These are phyloP conservation scores for Dendrolimus punctatus DNA, from an alignment of 1,140 invertebrate species.

Conservation along the genomic window DNA sequence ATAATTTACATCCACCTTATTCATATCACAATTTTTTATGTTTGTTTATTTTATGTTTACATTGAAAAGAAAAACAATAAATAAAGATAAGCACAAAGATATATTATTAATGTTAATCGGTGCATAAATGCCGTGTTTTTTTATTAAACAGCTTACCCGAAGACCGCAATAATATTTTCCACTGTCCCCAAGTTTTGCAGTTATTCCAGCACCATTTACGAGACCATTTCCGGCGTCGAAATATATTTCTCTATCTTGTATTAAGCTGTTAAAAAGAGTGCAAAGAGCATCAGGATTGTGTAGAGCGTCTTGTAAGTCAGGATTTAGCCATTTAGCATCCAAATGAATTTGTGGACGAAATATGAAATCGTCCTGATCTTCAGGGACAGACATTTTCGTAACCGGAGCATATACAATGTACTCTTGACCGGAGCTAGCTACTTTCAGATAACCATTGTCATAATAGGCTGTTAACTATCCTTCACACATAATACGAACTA, in stretches of 20 bases:
- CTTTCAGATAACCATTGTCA: conserved; percentile 10
- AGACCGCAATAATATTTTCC: conserved; percentile 90
- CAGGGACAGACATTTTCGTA: conserved; percentile 61
- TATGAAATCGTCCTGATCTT: conserved; percentile 60
- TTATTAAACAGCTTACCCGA: conserved; percentile 66
- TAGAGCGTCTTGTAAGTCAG: conserved; percentile 80
- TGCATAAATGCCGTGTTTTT: too few species aligned
- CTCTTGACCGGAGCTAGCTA: background rate
- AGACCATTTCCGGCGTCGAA: conserved; percentile 80
- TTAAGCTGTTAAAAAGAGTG: conserved; percentile 86
- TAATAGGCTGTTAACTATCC: background rate
- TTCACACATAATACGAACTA: too few species aligned
- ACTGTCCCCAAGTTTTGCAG: conserved; percentile 84
- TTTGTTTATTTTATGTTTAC: too few species aligned
- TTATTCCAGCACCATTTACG: conserved; percentile 82
- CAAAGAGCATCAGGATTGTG: conserved; percentile 78
- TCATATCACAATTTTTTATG: too few species aligned
- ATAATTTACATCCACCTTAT: conserved; percentile 2
- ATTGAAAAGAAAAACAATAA: too few species aligned
- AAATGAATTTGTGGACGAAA: conserved; percentile 65
- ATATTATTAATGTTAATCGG: too few species aligned
- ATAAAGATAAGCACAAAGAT: too few species aligned
- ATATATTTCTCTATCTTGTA: conserved; percentile 87
- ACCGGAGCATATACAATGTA: conserved; percentile 17
- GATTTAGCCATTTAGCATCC: conserved; percentile 63